Percentiles rank a stretch among this genome's conserved stretches.
Conservation (phyloP, 64 coral and sea anemone genomes). For the Stylophora pistillata region DNA sequence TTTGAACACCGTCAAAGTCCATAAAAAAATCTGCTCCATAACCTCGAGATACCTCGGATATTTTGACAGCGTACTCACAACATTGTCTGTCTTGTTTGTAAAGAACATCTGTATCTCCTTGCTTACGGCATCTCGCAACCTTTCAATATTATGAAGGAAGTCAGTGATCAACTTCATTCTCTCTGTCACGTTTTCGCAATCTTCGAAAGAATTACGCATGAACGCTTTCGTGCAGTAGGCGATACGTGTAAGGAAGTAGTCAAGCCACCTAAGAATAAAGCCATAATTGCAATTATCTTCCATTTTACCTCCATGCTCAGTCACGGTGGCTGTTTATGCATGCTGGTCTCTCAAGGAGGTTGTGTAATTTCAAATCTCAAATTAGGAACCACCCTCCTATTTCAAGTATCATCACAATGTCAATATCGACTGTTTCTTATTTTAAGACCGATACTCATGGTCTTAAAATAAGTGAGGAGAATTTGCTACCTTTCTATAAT, state of each 20-base stretch:
- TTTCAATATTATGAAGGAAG: neutral
- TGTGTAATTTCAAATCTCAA: too few species aligned
- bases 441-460: too few species aligned
- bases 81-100: neutral
- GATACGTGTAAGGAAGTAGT: neutral
- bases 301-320: too few species aligned
- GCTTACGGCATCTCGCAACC: neutral
- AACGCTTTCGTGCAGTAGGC: neutral
- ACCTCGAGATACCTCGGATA: neutral
- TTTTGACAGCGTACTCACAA: neutral
- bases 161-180: neutral
- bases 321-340: too few species aligned
- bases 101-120: neutral
- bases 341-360: too few species aligned
- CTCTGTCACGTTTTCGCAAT: neutral
- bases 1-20: constrained; percentile 22
- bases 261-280: neutral
- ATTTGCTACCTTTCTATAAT: too few species aligned
- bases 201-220: neutral
- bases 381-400: too few species aligned
- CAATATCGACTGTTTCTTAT: too few species aligned
- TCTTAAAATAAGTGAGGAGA: too few species aligned
- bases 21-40: neutral
- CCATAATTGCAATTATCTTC: too few species aligned
- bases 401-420: too few species aligned